phyloP scores from a whole-genome alignment of 1,140 invertebrate genomes.

The Habropoda laboriosa region DNA sequence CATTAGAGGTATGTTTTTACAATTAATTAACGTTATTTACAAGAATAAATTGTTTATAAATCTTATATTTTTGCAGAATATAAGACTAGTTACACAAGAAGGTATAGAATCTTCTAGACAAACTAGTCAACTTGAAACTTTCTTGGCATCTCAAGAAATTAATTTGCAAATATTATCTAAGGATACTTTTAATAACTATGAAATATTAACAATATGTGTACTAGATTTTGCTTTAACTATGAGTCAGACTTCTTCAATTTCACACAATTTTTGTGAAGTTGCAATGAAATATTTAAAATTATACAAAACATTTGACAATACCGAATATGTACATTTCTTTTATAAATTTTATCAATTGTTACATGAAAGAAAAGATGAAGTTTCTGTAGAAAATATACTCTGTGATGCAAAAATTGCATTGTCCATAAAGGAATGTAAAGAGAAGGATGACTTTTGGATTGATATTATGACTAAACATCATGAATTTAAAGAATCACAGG shows the following conservation, averaged over 20 bases:
- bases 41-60: neutral
- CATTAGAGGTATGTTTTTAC: conserved; percentile 60
- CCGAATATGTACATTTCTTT: conserved; percentile 64
- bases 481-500: conserved; percentile 26
- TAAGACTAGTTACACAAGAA: conserved; percentile 70
- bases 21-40: neutral
- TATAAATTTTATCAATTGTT: conserved; percentile 66
- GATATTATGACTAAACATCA: conserved; percentile 54
- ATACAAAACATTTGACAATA: conserved; percentile 64
- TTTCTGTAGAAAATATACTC: conserved; percentile 61
- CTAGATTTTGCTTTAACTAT: conserved; percentile 74
- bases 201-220: conserved; percentile 71
- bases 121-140: conserved; percentile 74
- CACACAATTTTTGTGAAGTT: conserved; percentile 68
- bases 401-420: conserved; percentile 70
- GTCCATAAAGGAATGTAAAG: conserved; percentile 61
- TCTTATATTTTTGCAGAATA: conserved; percentile 63
- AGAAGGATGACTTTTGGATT: conserved; percentile 68
- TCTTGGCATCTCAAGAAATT: conserved; percentile 72
- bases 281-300: conserved; percentile 72
- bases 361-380: conserved; percentile 60
- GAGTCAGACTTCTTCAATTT: conserved; percentile 53
- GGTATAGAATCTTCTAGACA: conserved; percentile 70
- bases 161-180: conserved; percentile 60
- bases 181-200: conserved; percentile 51